Evolutionary conservation across 1,140 invertebrate genomes (phyloP).

Genomic region (Arctopsyche grandis): DNA sequence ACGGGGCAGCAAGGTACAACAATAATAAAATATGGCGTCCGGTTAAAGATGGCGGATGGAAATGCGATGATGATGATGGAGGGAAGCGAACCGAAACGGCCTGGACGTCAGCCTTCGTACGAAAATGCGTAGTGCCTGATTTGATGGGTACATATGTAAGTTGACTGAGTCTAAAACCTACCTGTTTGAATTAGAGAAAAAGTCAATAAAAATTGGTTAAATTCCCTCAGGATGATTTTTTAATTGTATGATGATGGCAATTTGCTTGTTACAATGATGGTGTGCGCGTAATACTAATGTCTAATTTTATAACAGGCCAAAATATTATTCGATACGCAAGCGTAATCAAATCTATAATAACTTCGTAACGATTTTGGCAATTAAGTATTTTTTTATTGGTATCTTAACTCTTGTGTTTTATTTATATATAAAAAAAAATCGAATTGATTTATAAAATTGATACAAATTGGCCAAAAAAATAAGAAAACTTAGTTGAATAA

Average conservation of each 20-base stretch:
- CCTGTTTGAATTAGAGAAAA: too few species aligned
- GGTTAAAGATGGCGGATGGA: constrained; percentile 34
- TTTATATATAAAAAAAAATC: neutral
- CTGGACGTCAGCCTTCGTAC: constrained; percentile 16
- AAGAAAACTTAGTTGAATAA: too few species aligned
- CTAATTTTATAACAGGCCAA: constrained; percentile 41
- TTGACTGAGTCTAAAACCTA: too few species aligned
- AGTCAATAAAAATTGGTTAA: too few species aligned
- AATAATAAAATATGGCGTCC: neutral
- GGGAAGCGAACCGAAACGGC: constrained; percentile 36
- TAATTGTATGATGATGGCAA: neutral
- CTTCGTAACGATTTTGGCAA: constrained; percentile 46
- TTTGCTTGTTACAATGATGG: constrained; percentile 12
- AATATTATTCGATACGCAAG: constrained; percentile 37
- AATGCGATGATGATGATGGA: constrained; percentile 35
- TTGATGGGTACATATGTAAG: too few species aligned
- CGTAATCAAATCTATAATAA: constrained; percentile 50
- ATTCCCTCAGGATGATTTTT: too few species aligned
- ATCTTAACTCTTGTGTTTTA: constrained; percentile 33
- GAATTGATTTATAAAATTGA: too few species aligned
- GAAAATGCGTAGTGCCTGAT: neutral
- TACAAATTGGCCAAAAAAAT: too few species aligned
- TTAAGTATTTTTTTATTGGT: constrained; percentile 37
- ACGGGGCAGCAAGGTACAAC: neutral
- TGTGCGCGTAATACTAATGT: constrained; percentile 33